These are phyloP conservation scores for Bos taurus DNA, from an alignment of 2,113 vertebrate genomes.

Conservation along the genomic window ARS-UCD2.0 NC_037333.1:39139001-39139500, in stretches of 20 bases:
- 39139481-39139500: not conserved
- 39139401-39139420: not conserved
- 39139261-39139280: not conserved
- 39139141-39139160: not conserved
- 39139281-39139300: not conserved
- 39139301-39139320: not conserved
- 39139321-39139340: not conserved
- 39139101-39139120: not conserved
- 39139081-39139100: not conserved
- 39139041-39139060: not conserved
- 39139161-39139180: not conserved
- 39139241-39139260: not conserved
- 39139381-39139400: not conserved
- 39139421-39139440: not conserved
- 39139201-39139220: not conserved
- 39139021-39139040: not conserved
- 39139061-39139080: not conserved
- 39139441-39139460: not conserved
- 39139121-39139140: not conserved
- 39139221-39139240: not conserved
- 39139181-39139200: not conserved
- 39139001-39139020: not conserved
- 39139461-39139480: not conserved
- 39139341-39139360: not conserved
- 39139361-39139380: not conserved